Evolutionary conservation across 53 echinoderm and acorn worm genomes (phyloP).

Genomic region (Arbacia lixula): DNA sequence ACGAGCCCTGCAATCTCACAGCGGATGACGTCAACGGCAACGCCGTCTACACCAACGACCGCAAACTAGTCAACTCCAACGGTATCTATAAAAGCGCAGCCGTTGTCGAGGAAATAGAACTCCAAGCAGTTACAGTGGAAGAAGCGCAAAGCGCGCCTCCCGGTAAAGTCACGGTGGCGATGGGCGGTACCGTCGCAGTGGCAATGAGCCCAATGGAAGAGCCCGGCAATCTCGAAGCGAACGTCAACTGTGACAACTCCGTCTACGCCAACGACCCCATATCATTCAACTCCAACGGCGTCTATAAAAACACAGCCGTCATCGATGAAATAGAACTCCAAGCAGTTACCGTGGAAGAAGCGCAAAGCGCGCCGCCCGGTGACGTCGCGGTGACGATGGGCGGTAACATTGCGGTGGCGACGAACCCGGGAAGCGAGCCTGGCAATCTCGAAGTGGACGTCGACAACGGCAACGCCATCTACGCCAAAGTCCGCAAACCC

Average conservation of each 20-base stretch:
- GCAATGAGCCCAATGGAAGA: too few species aligned
- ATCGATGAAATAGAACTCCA: background rate
- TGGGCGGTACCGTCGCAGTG: too few species aligned
- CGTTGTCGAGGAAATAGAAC: constrained; percentile 8
- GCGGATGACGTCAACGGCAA: background rate
- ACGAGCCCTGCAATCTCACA: constrained; percentile 2
- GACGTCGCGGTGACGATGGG: background rate
- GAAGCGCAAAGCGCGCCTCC: background rate
- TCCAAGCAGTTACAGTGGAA: constrained; percentile 3
- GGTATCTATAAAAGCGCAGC: constrained; percentile 18
- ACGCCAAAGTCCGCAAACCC: constrained; percentile 34
- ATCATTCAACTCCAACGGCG: too few species aligned
- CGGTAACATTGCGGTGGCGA: too few species aligned
- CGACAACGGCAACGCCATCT: background rate
- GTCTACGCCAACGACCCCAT: background rate
- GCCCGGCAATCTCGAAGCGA: too few species aligned
- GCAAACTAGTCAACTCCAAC: background rate
- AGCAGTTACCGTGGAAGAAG: background rate
- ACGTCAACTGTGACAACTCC: background rate
- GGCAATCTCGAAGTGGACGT: background rate
- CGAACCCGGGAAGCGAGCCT: constrained; percentile 20
- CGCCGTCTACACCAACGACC: constrained; percentile 8
- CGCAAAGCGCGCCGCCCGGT: background rate
- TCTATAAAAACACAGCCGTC: background rate
- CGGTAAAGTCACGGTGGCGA: background rate